A percentile compares a stretch with the other conserved stretches of the same genome.
Conservation (phyloP, 53 echinoderm and acorn worm species). For the Mesocentrotus franciscanus region DNA sequence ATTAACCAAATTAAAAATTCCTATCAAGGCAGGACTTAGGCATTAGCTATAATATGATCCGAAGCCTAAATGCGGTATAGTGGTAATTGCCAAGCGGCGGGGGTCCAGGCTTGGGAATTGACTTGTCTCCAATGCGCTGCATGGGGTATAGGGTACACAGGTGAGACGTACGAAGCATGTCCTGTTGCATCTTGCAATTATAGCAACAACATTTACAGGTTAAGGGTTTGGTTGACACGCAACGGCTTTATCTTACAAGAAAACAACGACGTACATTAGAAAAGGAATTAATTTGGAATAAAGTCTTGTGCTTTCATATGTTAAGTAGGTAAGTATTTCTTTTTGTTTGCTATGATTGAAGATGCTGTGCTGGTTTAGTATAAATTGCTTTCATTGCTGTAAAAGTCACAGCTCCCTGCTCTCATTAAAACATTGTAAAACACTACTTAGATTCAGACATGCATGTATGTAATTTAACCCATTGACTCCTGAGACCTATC, state of each 20-base stretch:
- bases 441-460: too few relatives aligned
- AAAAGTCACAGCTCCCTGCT: too few relatives aligned
- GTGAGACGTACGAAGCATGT: neutral
- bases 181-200: neutral
- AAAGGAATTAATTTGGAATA: neutral
- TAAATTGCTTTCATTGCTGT: too few relatives aligned
- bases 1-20: conserved; percentile 39
- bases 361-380: too few relatives aligned
- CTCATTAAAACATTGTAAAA: too few relatives aligned
- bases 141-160: neutral
- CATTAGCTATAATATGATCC: conserved; percentile 12
- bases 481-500: too few relatives aligned
- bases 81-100: neutral
- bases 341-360: neutral
- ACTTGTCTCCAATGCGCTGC: neutral
- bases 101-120: neutral
- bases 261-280: neutral
- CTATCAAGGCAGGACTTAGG: conserved; percentile 28
- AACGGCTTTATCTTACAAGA: neutral
- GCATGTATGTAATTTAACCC: too few relatives aligned
- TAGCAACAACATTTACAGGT: neutral
- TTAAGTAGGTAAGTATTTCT: neutral
- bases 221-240: neutral
- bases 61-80: neutral
- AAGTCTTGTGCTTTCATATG: neutral